Conservation (phyloP, 2,113 vertebrate species). For the Trinectes maculatus region DNA sequence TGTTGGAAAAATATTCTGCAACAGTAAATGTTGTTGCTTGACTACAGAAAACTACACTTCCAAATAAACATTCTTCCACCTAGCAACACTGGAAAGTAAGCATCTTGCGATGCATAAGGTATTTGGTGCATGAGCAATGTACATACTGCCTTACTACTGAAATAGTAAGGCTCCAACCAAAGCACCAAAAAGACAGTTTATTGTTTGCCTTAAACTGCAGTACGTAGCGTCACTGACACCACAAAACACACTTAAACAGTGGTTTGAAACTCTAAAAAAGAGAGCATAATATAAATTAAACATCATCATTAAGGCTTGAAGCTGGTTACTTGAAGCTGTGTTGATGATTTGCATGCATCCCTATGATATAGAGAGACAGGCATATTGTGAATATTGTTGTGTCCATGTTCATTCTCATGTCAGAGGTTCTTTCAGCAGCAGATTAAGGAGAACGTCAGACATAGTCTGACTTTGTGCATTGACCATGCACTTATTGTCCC, state of each 20-base stretch:
- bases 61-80: slow-evolving; percentile 58
- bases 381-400: slow-evolving; percentile 34
- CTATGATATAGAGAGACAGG: slow-evolving; percentile 28
- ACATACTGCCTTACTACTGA: slow-evolving; percentile 4
- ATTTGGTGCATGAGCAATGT: slow-evolving; percentile 22
- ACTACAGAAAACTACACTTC: slow-evolving; percentile 47
- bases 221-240: not conserved
- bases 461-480: not conserved
- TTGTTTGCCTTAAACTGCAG: not conserved
- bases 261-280: too few relatives aligned
- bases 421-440: slow-evolving; percentile 26
- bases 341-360: too few relatives aligned
- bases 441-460: not conserved
- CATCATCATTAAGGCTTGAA: not conserved
- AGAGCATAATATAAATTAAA: not conserved
- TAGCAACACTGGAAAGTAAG: slow-evolving; percentile 51
- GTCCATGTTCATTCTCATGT: slow-evolving; percentile 17
- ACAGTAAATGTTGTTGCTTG: slow-evolving; percentile 55
- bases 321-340: not conserved
- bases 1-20: slow-evolving; percentile 32
- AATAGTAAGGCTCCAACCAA: slow-evolving; percentile 16
- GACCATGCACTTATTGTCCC: not conserved
- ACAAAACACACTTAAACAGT: not conserved
- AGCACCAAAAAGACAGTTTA: too few relatives aligned
- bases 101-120: slow-evolving; percentile 15